phyloP scores from a whole-genome alignment of 2,888 invertebrate species.

The Zonitis immaculata region DNA sequence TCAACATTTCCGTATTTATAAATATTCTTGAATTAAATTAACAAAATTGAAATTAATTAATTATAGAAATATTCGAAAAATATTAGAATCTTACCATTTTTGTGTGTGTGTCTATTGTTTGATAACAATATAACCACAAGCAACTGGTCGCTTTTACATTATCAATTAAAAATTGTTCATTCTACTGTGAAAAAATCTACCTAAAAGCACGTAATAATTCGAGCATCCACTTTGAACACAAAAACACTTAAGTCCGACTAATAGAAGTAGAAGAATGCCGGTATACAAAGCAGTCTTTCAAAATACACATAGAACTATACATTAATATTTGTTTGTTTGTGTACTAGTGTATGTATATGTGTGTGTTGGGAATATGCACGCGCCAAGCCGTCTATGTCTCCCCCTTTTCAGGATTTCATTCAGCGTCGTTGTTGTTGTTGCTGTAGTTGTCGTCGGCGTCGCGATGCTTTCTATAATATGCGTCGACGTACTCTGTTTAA shows the following conservation, averaged over 20 bases:
- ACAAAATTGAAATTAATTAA: no score
- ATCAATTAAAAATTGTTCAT: constrained; percentile 2
- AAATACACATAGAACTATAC: not conserved
- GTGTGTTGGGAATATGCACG: constrained; percentile 7
- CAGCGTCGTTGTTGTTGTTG: constrained; percentile 14
- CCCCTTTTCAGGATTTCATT: constrained; percentile 8
- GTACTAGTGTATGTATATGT: not conserved
- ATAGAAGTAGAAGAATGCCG: constrained; percentile 12
- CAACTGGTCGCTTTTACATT: constrained; percentile 13
- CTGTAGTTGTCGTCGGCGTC: not conserved
- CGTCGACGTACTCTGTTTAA: not conserved
- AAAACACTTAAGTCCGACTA: not conserved
- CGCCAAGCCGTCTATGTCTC: constrained; percentile 21
- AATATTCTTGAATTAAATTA: no score
- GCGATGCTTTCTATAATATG: not conserved
- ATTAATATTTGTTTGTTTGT: not conserved
- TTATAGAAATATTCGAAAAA: no score
- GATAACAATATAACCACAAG: not conserved
- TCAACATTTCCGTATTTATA: no score
- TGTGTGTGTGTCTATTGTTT: not conserved
- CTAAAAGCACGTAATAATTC: constrained; percentile 7
- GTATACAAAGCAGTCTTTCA: constrained; percentile 3
- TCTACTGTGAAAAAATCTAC: not conserved
- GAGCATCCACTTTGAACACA: constrained; percentile 11
- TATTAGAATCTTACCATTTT: not conserved